These are phyloP conservation scores for Leucoptera coffeella DNA, from an alignment of 2,888 invertebrate genomes.

Conservation along the genomic window DNA sequence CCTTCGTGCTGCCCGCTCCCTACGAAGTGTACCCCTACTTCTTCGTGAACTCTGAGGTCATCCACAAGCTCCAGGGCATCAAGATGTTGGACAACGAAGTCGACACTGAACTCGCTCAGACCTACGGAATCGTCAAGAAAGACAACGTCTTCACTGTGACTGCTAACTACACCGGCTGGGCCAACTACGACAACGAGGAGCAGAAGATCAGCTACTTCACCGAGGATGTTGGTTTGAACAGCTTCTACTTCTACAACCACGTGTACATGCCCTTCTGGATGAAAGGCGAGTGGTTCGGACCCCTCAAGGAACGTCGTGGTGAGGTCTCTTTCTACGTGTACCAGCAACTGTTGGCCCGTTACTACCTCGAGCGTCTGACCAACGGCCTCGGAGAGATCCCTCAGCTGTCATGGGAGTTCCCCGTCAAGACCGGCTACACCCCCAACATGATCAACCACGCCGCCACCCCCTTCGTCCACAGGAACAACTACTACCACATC, in stretches of 20 bases:
- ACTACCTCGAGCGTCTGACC: slow-evolving; percentile 59
- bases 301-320: slow-evolving; percentile 53
- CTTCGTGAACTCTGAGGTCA: slow-evolving; percentile 55
- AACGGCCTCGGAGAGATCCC: slow-evolving; percentile 51
- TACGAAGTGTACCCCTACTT: slow-evolving; percentile 62
- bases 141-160: slow-evolving; percentile 37
- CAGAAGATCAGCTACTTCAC: slow-evolving; percentile 60
- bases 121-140: slow-evolving; percentile 29
- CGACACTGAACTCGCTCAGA: slow-evolving; percentile 17
- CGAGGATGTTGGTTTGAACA: slow-evolving; percentile 63
- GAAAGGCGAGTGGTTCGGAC: slow-evolving; percentile 38
- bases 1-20: slow-evolving; percentile 57
- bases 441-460: slow-evolving; percentile 23
- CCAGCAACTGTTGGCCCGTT: slow-evolving; percentile 61
- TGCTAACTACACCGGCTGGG: slow-evolving; percentile 54
- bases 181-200: slow-evolving; percentile 47
- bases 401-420: slow-evolving; percentile 47
- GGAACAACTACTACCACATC: slow-evolving; percentile 56
- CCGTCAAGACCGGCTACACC: slow-evolving; percentile 49
- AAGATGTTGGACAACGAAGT: slow-evolving; percentile 27
- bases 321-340: slow-evolving; percentile 60
- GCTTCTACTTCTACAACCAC: slow-evolving; percentile 61
- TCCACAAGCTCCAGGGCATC: slow-evolving; percentile 29
- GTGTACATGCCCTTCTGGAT: slow-evolving; percentile 59
- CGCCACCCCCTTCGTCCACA: slow-evolving; percentile 51